phyloP scores from a whole-genome alignment of 2,888 invertebrate species.

The Strigamia transsilvanica region DNA sequence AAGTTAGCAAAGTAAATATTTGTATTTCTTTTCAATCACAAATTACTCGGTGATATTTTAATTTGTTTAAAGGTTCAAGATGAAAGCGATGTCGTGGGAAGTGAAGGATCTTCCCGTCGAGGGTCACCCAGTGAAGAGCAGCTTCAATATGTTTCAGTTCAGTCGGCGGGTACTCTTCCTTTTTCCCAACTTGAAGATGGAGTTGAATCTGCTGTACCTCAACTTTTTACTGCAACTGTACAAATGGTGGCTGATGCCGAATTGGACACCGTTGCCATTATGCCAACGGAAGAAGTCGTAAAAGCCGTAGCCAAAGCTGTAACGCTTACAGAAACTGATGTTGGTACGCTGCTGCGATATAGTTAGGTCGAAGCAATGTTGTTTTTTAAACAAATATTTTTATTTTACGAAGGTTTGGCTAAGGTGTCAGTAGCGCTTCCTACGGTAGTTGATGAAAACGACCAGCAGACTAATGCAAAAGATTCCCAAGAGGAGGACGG shows the following conservation, averaged over 20 bases:
- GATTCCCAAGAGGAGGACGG: constrained; percentile 73
- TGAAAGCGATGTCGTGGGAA: constrained; percentile 52
- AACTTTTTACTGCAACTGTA: constrained; percentile 81
- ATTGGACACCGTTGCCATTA: constrained; percentile 84
- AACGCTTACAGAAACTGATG: constrained; percentile 87
- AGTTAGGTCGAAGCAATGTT: not conserved
- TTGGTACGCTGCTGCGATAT: constrained; percentile 69
- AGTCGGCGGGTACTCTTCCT: not conserved
- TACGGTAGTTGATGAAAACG: constrained; percentile 78
- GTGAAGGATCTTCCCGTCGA: constrained; percentile 51
- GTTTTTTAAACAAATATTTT: too few species aligned
- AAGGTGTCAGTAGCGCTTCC: constrained; percentile 79
- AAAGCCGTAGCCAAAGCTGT: constrained; percentile 85
- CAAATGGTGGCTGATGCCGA: constrained; percentile 84
- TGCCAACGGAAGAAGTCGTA: constrained; percentile 76
- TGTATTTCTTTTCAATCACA: not conserved
- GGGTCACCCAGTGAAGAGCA: constrained; percentile 52
- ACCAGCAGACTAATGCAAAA: constrained; percentile 70
- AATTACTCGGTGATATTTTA: not conserved
- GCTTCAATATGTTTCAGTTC: constrained; percentile 17
- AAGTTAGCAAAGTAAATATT: constrained; percentile 79
- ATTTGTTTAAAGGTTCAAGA: constrained; percentile 29
- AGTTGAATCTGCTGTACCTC: constrained; percentile 51
- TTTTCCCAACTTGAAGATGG: constrained; percentile 35
- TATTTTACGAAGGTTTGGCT: constrained; percentile 69